A percentile compares a stretch with the other conserved stretches of the same genome.
These are phyloP conservation scores for Uria aalge DNA, from an alignment of 2,113 vertebrate genomes.

Conservation along the genomic window DNA sequence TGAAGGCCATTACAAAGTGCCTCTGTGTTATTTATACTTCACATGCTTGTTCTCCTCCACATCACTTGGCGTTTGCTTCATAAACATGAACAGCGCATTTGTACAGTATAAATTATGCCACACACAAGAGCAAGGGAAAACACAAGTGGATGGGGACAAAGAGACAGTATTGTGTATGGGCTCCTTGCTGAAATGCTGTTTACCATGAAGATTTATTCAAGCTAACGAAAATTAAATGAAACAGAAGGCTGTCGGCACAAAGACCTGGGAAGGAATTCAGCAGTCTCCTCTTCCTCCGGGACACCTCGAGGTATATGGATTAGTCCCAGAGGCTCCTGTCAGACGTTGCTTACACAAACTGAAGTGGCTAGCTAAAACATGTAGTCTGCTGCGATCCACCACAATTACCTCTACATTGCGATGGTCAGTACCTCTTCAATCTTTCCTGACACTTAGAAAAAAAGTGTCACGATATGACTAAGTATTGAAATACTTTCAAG, in stretches of 20 bases:
- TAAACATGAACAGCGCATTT: constrained; percentile 6
- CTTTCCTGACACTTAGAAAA: not conserved
- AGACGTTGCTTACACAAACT: not conserved
- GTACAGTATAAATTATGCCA: constrained; percentile 21
- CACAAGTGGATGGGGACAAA: constrained; percentile 4
- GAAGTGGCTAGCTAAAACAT: not conserved
- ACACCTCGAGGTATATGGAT: not conserved
- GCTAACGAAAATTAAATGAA: constrained; percentile 14
- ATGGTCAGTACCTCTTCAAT: not conserved
- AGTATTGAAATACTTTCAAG: not conserved
- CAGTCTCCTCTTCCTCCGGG: not conserved
- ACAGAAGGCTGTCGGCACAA: not conserved
- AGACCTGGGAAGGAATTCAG: not conserved
- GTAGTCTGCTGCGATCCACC: not conserved
- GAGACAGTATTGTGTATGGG: not conserved
- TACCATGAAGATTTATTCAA: not conserved
- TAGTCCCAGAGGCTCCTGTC: not conserved
- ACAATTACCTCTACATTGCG: not conserved
- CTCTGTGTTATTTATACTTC: constrained; percentile 29
- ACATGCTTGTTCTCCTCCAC: constrained; percentile 16
- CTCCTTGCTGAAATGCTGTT: constrained; percentile 8
- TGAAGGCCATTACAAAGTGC: constrained; percentile 9
- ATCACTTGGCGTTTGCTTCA: constrained; percentile 24
- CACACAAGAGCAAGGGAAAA: not conserved
- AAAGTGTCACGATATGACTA: not conserved